Base-by-base conservation (phyloP, 2,113 vertebrate genomes). In the Tachysurus vachellii region DNA sequence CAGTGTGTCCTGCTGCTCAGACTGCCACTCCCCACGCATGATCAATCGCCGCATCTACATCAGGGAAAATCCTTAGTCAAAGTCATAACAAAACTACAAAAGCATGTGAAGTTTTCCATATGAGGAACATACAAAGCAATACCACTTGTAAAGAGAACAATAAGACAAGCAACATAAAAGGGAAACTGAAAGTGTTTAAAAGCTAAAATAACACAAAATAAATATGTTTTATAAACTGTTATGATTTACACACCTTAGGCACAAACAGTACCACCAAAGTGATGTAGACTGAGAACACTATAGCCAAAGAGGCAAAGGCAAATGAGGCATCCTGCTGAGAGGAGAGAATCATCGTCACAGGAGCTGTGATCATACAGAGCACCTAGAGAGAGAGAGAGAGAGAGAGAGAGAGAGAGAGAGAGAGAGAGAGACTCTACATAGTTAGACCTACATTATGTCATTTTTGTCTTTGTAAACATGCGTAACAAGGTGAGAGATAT, bases 251-350 rank as follows among this genome's bases (percentile, higher is more conserved):
- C n/a, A 98, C 98, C 97, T 99, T 99, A 87, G 98, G 97, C 53
- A 98, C 97, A 0, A 99, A 99, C 19, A 99, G 97, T 87, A 99
- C 97, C 8, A 99, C 97, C 86, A 99, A 92, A 1, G 98, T 99
- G 91, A 99, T 98, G 90, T 99, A 99, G 87, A 96, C 97, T 13
- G 97, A 99, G 94, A 99, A 99, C 84, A 99, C 96, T 0, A 98
- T 94, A 21, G 98, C 98, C 2, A 99, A 93, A 0, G 97, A 95
- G 5, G 98, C 97, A 0, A 99, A 99, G 80, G 97, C 97, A 0
- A 99, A 99, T 91, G 97, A 97, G 0, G 98, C 98, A 0, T 99
- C 98, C 92, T 99, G 97, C 92, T 99, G 97, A n/a, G 97, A 98
- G 62, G 96, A 96, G 12, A 99, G 95, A 92, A 99, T 98, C 97